phyloP scores from a whole-genome alignment of 2,113 vertebrate species.

The Zingel zingel region DNA sequence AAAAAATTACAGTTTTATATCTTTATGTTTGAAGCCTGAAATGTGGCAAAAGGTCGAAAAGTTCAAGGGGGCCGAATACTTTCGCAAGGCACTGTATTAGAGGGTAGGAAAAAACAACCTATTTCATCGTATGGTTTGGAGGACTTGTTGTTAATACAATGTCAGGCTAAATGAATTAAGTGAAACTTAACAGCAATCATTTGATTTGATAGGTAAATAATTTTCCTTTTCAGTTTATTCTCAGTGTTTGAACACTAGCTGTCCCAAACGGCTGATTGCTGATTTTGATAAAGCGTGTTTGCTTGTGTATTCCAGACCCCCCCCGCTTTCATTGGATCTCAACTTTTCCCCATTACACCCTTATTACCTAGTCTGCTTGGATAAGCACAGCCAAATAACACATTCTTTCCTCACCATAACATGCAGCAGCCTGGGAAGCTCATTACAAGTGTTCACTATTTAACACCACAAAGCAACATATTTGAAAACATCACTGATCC shows the following conservation, averaged over 20 bases:
- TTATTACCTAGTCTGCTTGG: constrained; percentile 71
- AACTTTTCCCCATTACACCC: constrained; percentile 74
- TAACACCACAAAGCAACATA: constrained; percentile 59
- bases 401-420: constrained; percentile 68
- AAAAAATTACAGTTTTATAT: no score
- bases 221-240: constrained; percentile 35
- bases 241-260: constrained; percentile 26
- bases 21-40: no score
- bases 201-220: no score
- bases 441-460: constrained; percentile 72
- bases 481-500: constrained; percentile 46
- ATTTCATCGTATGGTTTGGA: no score
- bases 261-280: constrained; percentile 41
- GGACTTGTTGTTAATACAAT: neutral
- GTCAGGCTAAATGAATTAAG: neutral
- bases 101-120: no score
- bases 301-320: constrained; percentile 55
- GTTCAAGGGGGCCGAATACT: no score
- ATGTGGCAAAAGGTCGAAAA: no score
- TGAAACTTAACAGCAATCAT: neutral
- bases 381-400: constrained; percentile 75
- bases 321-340: constrained; percentile 62
- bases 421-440: constrained; percentile 70
- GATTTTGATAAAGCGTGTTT: constrained; percentile 58
- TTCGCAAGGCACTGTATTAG: no score